Evolutionary conservation across 2,797 vertebrate genomes (phyloP).

Genomic region (Poecilia wingei): DNA sequence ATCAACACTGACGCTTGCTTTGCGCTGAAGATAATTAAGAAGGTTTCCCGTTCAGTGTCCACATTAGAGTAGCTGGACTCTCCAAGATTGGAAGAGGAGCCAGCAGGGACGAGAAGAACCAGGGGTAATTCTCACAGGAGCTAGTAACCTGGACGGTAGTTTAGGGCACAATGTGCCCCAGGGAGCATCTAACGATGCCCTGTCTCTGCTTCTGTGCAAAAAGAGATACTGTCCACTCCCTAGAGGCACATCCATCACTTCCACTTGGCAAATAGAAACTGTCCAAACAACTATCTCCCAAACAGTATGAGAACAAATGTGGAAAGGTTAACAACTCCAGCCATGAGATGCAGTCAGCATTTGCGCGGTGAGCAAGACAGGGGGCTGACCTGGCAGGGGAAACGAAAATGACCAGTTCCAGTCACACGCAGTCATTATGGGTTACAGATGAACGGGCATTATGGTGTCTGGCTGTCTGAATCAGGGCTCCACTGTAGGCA

Average conservation of each 20-base stretch:
- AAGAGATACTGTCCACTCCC: conserved; percentile 69
- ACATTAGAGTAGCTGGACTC: conserved; percentile 69
- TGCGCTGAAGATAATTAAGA: conserved; percentile 79
- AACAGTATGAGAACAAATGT: conserved; percentile 61
- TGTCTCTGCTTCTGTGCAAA: conserved; percentile 60
- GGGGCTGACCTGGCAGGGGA: conserved; percentile 69
- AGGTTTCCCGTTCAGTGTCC: conserved; percentile 60
- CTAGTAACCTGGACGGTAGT: conserved; percentile 66
- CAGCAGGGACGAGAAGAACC: conserved; percentile 32
- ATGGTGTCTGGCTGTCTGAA: conserved; percentile 80
- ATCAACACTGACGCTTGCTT: conserved; percentile 60
- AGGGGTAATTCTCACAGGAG: conserved; percentile 66
- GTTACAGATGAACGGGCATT: conserved; percentile 78
- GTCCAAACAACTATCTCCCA: conserved; percentile 77
- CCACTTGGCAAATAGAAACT: conserved; percentile 71
- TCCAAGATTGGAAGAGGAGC: conserved; percentile 57
- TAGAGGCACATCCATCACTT: conserved; percentile 77
- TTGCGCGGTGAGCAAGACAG: conserved; percentile 57
- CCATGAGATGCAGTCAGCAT: conserved; percentile 69
- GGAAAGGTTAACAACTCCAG: conserved; percentile 72
- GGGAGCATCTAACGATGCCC: conserved; percentile 61
- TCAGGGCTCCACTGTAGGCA: conserved; percentile 71
- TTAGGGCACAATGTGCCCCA: conserved; percentile 53
- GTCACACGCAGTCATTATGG: conserved; percentile 77
- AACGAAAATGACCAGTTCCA: conserved; percentile 78